Base-by-base conservation (phyloP, 2,797 vertebrate genomes). In the Streptopelia turtur region DNA sequence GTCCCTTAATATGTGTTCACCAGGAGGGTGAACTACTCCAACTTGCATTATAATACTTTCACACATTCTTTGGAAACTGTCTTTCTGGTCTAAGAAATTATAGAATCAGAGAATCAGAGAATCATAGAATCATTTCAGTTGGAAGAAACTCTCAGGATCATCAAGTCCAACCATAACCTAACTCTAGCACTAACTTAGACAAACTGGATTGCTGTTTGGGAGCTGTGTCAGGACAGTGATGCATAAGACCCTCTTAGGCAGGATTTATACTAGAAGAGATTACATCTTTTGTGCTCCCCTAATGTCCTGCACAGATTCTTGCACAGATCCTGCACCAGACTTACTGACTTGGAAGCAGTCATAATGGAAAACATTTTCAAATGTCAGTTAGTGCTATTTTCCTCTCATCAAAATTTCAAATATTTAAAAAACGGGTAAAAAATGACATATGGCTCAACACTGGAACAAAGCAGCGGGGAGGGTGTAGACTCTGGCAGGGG, bases 401-500 rank as follows among this genome's bases (percentile, higher is more conserved):
- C 35, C 16, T 60, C 22, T 50, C n/a, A 61, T 1, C 12, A 55
- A 18, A 84, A 81, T 55, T 70, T 39, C 15, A 35, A 65, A 43
- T 7, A 75, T 64, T 72, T 65, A 41, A 77, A 89, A 72, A 56
- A n/a, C 5, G 17, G 2, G 10, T 30, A 10, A 57, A 41, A 82
- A 79, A 41, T 33, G 14, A 80, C 2, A 2, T 22, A 63, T 53
- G 22, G 5, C 12, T 64, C 45, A 76, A 16, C 24, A 45, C 1
- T 50, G 28, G 9, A 35, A 92, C 22, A 78, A 75, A 65, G 3
- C 3, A 14, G 18, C 9, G 3, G 2, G 6, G 9, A 24, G 2
- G 1, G 2, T 56, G 6, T 47, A 14, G 65, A 5, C 2, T 56
- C 35, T 4, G 20, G 1, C 1, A 3, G 3, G 5, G 8, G 1